These are phyloP conservation scores for Drosophila ironensis DNA, from an alignment of 1,140 invertebrate genomes.

Conservation along the genomic window DNA sequence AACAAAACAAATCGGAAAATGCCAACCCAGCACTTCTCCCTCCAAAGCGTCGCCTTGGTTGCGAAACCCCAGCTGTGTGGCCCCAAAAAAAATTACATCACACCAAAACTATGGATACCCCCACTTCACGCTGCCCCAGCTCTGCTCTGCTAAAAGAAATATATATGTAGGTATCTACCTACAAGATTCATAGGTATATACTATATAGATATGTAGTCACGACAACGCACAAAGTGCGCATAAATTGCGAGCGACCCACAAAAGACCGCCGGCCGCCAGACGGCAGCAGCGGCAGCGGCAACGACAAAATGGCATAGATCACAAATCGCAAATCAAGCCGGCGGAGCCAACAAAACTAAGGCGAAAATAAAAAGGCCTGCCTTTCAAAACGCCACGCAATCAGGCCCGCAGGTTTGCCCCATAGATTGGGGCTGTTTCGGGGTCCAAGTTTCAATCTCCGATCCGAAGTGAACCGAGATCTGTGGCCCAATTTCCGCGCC, in stretches of 20 bases:
- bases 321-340: conserved; percentile 33
- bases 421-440: background rate
- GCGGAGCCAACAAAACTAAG: conserved; percentile 6
- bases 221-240: conserved; percentile 46
- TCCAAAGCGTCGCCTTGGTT: conserved; percentile 28
- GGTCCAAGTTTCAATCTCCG: background rate
- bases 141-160: too few species aligned
- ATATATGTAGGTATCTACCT: background rate
- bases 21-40: conserved; percentile 8
- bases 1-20: too few species aligned
- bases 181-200: background rate
- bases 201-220: conserved; percentile 8
- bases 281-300: background rate
- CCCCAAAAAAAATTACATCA: too few species aligned
- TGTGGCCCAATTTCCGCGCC: conserved; percentile 68
- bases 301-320: conserved; percentile 28
- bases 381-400: conserved; percentile 33
- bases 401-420: background rate
- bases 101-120: too few species aligned
- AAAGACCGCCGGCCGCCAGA: background rate
- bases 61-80: conserved; percentile 24
- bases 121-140: too few species aligned
- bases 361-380: background rate
- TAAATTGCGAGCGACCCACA: conserved; percentile 36
- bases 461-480: conserved; percentile 4